phyloP scores from a whole-genome alignment of 2,113 vertebrate genomes.

The Camarhynchus parvulus region DNA sequence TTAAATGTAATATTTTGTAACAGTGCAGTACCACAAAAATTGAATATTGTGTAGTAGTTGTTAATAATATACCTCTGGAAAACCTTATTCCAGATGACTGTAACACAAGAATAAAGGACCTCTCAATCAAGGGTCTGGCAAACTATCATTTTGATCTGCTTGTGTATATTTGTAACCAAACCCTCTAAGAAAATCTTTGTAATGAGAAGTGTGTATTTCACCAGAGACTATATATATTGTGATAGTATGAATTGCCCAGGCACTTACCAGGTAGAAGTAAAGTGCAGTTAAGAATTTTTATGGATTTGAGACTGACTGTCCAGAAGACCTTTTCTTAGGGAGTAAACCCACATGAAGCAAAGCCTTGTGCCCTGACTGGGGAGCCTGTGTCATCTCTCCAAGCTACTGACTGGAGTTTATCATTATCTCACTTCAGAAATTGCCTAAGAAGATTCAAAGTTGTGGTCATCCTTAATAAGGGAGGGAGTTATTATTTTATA shows the following conservation, averaged over 20 bases:
- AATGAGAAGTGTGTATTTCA: not conserved
- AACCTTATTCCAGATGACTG: not conserved
- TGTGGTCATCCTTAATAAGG: not conserved
- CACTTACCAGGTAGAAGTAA: not conserved
- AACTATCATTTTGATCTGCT: not conserved
- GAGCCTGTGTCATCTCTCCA: not conserved
- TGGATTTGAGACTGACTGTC: not conserved
- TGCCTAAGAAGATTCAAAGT: not conserved
- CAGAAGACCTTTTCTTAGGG: not conserved
- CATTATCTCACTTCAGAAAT: not conserved
- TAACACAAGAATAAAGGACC: not conserved
- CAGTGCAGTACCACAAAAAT: not conserved
- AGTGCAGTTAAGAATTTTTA: not conserved
- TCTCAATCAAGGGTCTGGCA: not conserved
- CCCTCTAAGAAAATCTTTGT: not conserved
- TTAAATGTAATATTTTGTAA: not conserved
- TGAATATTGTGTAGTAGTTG: not conserved
- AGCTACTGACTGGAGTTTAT: not conserved
- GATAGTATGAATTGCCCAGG: not conserved
- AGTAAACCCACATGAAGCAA: not conserved
- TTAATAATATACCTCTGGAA: not conserved
- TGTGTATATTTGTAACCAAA: not conserved
- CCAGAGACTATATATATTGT: not conserved
- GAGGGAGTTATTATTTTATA: not conserved
- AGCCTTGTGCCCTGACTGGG: not conserved